These are phyloP conservation scores for Megatriorchis doriae DNA, from an alignment of 2,113 vertebrate species.

Conservation along the genomic window DNA sequence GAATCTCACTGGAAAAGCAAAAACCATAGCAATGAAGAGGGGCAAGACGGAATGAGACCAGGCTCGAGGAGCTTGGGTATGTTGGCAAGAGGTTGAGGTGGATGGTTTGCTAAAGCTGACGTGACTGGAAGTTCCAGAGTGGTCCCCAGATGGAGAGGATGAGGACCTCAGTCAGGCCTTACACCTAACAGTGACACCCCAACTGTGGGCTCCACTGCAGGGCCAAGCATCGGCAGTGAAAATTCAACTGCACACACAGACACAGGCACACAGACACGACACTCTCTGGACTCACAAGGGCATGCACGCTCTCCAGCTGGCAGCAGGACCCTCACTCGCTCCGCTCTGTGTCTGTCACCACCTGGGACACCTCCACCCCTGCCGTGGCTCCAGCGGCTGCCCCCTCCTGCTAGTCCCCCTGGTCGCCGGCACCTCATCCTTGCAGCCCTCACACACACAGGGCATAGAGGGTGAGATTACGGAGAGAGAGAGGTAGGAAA, in stretches of 20 bases:
- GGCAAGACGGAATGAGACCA: background rate
- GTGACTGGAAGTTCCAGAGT: background rate
- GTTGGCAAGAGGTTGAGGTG: background rate
- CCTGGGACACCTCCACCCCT: background rate
- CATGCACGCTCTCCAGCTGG: accelerated
- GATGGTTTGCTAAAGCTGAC: background rate
- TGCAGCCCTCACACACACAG: background rate
- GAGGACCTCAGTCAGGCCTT: background rate
- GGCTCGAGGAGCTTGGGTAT: background rate
- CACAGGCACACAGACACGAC: background rate
- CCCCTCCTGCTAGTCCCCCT: too few relatives aligned
- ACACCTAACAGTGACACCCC: background rate
- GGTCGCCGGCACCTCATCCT: too few relatives aligned
- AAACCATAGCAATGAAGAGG: background rate
- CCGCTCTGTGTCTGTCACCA: too few relatives aligned
- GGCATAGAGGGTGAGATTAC: background rate
- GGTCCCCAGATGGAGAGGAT: background rate
- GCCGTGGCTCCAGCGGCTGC: background rate
- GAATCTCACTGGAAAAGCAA: background rate
- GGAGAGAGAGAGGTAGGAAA: background rate
- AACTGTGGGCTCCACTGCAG: background rate
- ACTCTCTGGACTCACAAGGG: background rate
- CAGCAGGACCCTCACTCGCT: background rate
- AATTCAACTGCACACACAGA: background rate
- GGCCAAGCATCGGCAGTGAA: background rate